A percentile compares a stretch with the other conserved stretches of the same genome.
These are phyloP conservation scores for Psittacula derbiana DNA, from an alignment of 2,797 vertebrate species.

Conservation along the genomic window DNA sequence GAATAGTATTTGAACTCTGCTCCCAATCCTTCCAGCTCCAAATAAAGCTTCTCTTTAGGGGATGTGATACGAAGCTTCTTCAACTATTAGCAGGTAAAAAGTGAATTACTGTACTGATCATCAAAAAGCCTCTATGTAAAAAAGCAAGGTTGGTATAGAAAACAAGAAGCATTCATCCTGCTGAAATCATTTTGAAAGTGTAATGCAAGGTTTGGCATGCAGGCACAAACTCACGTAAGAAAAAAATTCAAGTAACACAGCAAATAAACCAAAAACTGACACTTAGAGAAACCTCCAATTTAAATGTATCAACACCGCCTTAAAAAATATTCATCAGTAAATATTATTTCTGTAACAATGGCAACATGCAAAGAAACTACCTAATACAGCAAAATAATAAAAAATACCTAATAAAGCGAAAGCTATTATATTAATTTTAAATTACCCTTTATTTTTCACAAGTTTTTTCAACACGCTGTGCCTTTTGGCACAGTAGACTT, in stretches of 20 bases:
- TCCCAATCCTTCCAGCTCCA: not conserved
- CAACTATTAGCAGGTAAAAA: not conserved
- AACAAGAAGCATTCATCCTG: not conserved
- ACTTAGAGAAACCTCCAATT: not conserved
- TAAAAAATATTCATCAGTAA: not conserved
- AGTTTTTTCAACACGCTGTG: conserved; percentile 67
- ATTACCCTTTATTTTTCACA: conserved; percentile 79
- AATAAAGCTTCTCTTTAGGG: not conserved
- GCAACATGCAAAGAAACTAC: not conserved
- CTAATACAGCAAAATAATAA: not conserved
- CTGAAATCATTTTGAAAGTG: accelerated
- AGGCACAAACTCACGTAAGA: not conserved
- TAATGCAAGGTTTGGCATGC: not conserved
- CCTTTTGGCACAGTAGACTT: conserved; percentile 68
- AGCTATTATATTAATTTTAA: conserved; percentile 52
- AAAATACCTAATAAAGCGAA: not conserved
- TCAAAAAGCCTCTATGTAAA: not conserved
- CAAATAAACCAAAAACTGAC: not conserved
- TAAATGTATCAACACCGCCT: not conserved
- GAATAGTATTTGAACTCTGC: not conserved
- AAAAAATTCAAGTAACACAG: not conserved
- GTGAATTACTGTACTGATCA: not conserved
- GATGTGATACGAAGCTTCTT: not conserved
- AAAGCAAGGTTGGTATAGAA: not conserved
- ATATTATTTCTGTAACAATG: not conserved